These are phyloP conservation scores for Boloria euphrosyne DNA, from an alignment of 2,888 invertebrate genomes.

Conservation along the genomic window DNA sequence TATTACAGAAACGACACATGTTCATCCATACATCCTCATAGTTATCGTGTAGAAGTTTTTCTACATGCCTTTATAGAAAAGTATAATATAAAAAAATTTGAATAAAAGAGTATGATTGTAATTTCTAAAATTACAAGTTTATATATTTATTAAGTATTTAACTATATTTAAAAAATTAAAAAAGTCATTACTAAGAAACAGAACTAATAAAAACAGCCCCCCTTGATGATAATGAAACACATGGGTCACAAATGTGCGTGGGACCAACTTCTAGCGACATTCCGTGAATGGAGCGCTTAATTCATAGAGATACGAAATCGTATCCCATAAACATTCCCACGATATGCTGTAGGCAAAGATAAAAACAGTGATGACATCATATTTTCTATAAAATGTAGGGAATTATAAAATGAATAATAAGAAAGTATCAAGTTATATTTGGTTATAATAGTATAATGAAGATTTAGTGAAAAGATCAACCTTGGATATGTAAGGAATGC, in stretches of 20 bases:
- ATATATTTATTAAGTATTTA: neutral
- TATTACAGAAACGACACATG: too few species aligned
- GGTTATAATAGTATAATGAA: constrained; percentile 21
- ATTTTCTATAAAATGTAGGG: constrained; percentile 20
- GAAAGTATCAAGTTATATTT: constrained; percentile 2
- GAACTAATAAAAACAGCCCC: constrained; percentile 16
- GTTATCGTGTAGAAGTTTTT: too few species aligned
- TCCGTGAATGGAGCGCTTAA: constrained; percentile 69
- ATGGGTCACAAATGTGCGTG: constrained; percentile 74
- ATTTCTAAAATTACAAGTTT: too few species aligned
- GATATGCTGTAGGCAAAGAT: constrained; percentile 58
- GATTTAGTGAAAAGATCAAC: constrained; percentile 44
- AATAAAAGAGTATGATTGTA: too few species aligned
- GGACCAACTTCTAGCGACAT: constrained; percentile 52
- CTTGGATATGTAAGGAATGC: constrained; percentile 59
- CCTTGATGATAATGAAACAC: constrained; percentile 47
- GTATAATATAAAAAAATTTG: too few species aligned
- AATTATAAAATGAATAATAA: constrained; percentile 15
- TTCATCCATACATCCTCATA: too few species aligned
- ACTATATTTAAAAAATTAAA: neutral
- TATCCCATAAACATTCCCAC: constrained; percentile 66
- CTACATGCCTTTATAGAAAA: too few species aligned
- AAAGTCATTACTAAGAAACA: constrained; percentile 15
- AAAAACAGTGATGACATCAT: constrained; percentile 46
- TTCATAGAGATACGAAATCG: constrained; percentile 57